Percentiles rank a stretch among this genome's conserved stretches.
phyloP scores from a whole-genome alignment of 2,888 invertebrate species.

The Drosophila maculinotata region DNA sequence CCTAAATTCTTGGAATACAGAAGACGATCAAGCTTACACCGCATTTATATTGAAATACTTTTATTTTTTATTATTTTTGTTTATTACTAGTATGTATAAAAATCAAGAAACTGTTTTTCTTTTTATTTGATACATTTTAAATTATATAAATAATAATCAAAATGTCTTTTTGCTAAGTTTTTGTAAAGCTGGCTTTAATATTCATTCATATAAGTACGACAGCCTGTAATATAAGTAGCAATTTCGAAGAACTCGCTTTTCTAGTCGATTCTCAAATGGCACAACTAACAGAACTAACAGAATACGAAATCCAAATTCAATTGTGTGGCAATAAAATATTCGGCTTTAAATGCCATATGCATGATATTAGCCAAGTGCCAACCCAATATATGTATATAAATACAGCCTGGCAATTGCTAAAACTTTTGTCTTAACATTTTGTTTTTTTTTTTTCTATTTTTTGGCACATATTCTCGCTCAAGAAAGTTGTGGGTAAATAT shows the following conservation, averaged over 20 bases:
- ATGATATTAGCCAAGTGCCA: conserved; percentile 36
- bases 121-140: too few species aligned
- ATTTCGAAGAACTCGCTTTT: neutral
- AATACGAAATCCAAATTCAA: conserved; percentile 14
- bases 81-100: too few species aligned
- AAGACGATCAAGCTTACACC: too few species aligned
- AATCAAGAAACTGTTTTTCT: too few species aligned
- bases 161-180: too few species aligned
- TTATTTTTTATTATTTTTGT: too few species aligned
- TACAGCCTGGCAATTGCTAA: conserved; percentile 37
- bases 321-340: conserved; percentile 30
- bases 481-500: conserved; percentile 70
- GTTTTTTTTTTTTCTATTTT: conserved; percentile 39
- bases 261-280: conserved; percentile 6
- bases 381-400: neutral
- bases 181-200: too few species aligned
- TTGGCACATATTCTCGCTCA: conserved; percentile 40
- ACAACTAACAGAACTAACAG: neutral
- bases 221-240: too few species aligned
- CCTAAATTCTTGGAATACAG: too few species aligned
- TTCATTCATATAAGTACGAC: too few species aligned
- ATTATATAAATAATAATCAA: too few species aligned
- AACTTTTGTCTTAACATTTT: conserved; percentile 45
- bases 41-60: too few species aligned
- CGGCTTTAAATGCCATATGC: conserved; percentile 36